Base-by-base conservation (phyloP, 2,113 vertebrate genomes). In the Loxodonta africana region DNA sequence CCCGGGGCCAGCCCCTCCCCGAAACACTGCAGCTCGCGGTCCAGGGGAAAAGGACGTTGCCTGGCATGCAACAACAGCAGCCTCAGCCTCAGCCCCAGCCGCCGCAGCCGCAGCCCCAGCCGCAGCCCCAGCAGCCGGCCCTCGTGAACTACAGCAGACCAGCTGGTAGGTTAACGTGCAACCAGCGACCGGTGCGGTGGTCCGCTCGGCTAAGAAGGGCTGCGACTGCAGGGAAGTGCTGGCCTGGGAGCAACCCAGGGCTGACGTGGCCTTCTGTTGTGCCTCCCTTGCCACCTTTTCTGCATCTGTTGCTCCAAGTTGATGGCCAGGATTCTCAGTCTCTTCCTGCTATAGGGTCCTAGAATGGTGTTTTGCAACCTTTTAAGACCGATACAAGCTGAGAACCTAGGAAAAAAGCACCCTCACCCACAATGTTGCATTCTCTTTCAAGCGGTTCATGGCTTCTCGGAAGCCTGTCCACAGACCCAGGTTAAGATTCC, bases 11-110 rank as follows among this genome's bases (percentile, higher is more conserved):
- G 91, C 99, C 99, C 18, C 98, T 99, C 84, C 99, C 99, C 0
- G 99, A 99, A 98, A 99, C 99, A 83, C 99, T 99, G 82, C 99
- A 99, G 96, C 99, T 99, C 96, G 99, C 99, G 69, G 99, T 99
- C 92, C 99, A 99, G 98, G 99, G 99, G 77, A 99, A 99, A 98
- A 99, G 99, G 96, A 99, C 99, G 30, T 98, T 99, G 93, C 99
- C 99, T 90, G 99, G 99, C 95, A 99, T 99, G 99, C 99, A 99
- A 41, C 99, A 99, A 63, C 99, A 98, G 41, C 97, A 90, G 1
- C 95, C 80, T 10, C 93, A 84, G 2, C 96, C 25, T 0, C 96
- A 82, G 0, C 95, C 17, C 0, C 93, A 74, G 0, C 84, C 57
- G 12, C 96, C 26, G 0, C 97, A 37, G 0, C 96, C 89, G 0